Base-by-base conservation (phyloP, 1,140 invertebrate genomes). In the Brachionus rotundiformis region DNA sequence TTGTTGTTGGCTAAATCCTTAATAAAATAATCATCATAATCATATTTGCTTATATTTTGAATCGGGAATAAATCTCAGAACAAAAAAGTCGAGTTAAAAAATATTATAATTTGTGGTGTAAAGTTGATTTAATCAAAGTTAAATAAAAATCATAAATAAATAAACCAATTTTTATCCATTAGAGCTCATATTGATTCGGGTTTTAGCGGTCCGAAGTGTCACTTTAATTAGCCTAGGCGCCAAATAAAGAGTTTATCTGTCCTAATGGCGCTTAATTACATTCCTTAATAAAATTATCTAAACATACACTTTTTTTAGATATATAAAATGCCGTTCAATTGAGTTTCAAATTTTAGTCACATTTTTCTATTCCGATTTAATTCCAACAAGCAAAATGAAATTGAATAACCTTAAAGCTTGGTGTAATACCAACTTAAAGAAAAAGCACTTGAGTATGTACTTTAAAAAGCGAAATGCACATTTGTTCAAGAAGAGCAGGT, bases 1-100 rank as follows among this genome's bases (percentile, higher is more conserved):
- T 68, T 33, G 63, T 68, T 68, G 63, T 36, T 68, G 63, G 63
- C 63, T 73, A 73, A 73, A 73, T 73, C 68, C 68, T 29, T 73
- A 73, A 73, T 73, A 73, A 73, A 73, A 73, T 73, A 73, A 73
- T 73, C 68, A 73, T 39, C 68, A 73, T 73, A 73, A 73, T 73
- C 68, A 73, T 73, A 29, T 73, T 73, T 73, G 41, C 68, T 73
- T 39, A 73, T 41, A 36, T 63, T 68, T 68, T 68, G 16, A 68
- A 36, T 68, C 33, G 29, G 63, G 33, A 68, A 68, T 68, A 68
- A 68, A 68, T 68, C 63, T 68, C 63, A 33, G 63, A 68, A 36
- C 2, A 8, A 39, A 16, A 36, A 16, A 36, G 4, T 36, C 6
- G n/a, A 16, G 27, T 68, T 68, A 5, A 31, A 68, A 68, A 68